Conservation (phyloP, 2,797 vertebrate genomes). For the Muscicapa striata region DNA sequence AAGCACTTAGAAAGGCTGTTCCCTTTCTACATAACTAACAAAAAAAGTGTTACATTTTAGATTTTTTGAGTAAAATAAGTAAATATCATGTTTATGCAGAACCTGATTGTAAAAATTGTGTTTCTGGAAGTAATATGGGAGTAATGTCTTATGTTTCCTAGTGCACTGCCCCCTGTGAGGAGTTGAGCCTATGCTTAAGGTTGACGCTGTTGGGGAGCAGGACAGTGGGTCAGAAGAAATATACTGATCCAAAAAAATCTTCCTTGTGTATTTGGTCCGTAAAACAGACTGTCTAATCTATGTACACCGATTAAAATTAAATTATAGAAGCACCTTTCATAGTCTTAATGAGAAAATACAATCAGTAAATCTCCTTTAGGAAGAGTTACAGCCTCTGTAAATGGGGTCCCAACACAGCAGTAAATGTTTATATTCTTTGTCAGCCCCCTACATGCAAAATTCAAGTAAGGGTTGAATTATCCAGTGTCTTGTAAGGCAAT, state of each 20-base stretch:
- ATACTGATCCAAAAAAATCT: background rate
- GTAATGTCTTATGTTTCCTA: background rate
- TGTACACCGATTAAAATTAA: background rate
- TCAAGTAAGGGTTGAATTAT: background rate
- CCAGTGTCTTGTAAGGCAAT: background rate
- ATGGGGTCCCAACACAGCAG: background rate
- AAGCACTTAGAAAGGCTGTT: background rate
- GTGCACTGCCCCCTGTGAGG: background rate
- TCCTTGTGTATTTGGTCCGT: background rate
- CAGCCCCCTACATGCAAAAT: background rate
- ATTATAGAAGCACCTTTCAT: background rate
- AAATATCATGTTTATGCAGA: background rate
- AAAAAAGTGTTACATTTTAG: fast-evolving
- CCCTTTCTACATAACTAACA: background rate
- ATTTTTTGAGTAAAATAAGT: background rate
- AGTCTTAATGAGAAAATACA: background rate
- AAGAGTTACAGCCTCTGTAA: background rate
- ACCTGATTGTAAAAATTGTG: background rate
- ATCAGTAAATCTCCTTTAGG: background rate
- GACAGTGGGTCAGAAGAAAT: background rate
- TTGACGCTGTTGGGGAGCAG: background rate
- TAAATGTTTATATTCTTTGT: background rate
- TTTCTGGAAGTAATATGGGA: background rate
- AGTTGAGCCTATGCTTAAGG: background rate
- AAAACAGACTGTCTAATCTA: background rate